Evolutionary conservation across 2,888 invertebrate species (phyloP).

Genomic region (Lasius platythorax): DNA sequence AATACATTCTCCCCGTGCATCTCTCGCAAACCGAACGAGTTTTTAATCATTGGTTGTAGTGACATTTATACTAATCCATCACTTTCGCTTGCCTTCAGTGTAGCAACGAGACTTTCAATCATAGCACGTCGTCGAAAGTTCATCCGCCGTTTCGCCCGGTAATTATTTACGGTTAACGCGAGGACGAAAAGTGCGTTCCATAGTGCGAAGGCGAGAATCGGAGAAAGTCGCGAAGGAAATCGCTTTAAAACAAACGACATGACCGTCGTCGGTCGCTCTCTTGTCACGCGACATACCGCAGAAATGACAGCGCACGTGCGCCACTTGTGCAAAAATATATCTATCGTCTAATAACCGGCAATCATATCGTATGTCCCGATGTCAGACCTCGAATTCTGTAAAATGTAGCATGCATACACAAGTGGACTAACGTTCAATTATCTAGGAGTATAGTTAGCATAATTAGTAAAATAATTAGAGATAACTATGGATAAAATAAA

Average conservation of each 20-base stretch:
- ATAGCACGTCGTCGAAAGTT: slow-evolving; percentile 75
- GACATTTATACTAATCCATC: slow-evolving; percentile 58
- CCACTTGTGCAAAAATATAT: slow-evolving; percentile 35
- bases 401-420: background rate
- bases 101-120: slow-evolving; percentile 66
- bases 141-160: slow-evolving; percentile 60
- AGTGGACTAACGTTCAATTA: background rate
- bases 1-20: background rate
- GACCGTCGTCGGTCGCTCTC: slow-evolving; percentile 47
- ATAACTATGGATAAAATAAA: background rate
- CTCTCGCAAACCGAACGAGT: background rate
- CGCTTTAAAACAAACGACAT: slow-evolving; percentile 40
- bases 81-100: slow-evolving; percentile 74
- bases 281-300: slow-evolving; percentile 64
- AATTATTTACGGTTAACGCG: slow-evolving; percentile 71
- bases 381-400: background rate
- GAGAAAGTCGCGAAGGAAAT: slow-evolving; percentile 71
- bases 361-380: background rate
- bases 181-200: slow-evolving; percentile 67
- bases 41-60: slow-evolving; percentile 14
- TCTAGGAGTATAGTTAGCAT: background rate
- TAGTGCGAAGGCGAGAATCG: slow-evolving; percentile 60
- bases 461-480: background rate
- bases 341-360: slow-evolving; percentile 12
- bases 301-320: slow-evolving; percentile 41